These are phyloP conservation scores for Gerris buenoi DNA, from an alignment of 1,140 invertebrate species.

Conservation along the genomic window DNA sequence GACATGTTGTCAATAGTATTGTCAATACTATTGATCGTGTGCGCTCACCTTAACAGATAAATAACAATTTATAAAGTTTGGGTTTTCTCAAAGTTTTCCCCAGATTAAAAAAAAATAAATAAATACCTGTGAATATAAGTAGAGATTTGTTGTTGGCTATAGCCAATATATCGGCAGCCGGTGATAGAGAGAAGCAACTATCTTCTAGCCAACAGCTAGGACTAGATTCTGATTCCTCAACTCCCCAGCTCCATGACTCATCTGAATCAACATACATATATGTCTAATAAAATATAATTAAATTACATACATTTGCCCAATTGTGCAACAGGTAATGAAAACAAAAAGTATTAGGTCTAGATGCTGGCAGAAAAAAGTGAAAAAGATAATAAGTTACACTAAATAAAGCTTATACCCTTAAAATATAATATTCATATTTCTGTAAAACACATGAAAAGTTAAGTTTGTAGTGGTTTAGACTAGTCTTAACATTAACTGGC, in stretches of 20 bases:
- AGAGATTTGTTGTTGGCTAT: constrained; percentile 43
- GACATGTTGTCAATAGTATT: no score
- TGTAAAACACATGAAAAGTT: no score
- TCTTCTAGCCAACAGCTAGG: constrained; percentile 48
- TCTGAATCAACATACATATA: background rate
- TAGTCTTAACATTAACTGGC: no score
- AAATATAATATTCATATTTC: no score
- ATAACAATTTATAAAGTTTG: no score
- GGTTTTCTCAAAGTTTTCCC: no score
- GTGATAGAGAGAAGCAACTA: constrained; percentile 52
- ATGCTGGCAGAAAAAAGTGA: background rate
- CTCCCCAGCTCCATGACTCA: constrained; percentile 15
- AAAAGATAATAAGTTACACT: background rate
- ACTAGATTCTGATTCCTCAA: background rate
- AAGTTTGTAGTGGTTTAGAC: no score
- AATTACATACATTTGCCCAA: background rate
- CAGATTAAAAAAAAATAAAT: no score
- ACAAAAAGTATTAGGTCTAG: background rate
- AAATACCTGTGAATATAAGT: constrained; percentile 32
- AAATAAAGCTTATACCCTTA: background rate
- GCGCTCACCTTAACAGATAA: no score
- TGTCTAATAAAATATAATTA: background rate
- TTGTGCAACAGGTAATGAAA: background rate
- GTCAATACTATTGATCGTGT: no score
- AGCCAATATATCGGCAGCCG: constrained; percentile 51